Base-by-base conservation (phyloP, 2,888 invertebrate genomes). In the Sympetrum striolatum region DNA sequence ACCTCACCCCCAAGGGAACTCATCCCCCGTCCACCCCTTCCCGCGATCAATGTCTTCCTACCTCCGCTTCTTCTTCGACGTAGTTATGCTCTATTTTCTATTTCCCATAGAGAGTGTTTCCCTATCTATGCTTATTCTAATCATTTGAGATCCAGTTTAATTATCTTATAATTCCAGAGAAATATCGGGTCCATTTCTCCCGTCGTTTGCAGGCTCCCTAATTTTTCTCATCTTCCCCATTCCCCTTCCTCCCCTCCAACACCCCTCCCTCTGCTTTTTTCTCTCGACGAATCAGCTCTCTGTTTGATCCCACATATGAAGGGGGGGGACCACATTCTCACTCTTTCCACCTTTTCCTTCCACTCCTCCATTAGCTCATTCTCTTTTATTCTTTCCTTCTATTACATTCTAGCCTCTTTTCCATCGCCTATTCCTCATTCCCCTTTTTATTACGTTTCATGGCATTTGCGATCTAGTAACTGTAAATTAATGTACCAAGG, bases 221-320 rank as follows among this genome's bases (percentile, higher is more conserved):
- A 5, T 3, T 53, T 15, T 53, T 73, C 53, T 25, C 60, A 39
- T 18, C 39, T 31, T 35, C 18, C 37, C 82, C 48, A 3, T n/a
- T 60, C n/a, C 53, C 37, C 37, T 10, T 37, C 37, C 31, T 37
- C 37, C 35, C 80, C 39, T 39, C 35, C 39, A 18, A 31, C 80
- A 22, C 80, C 86, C 22, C 80, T n/a, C 80, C 86, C 22, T 60
- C 60, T 14, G 39, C 37, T 37, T 86, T 86, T 86, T 86, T 86
- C 60, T 37, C 31, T 37, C 86, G 86, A 86, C 86, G 86, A 86
- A 86, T 86, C 86, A 86, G 60, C 86, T 35, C 60, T 86, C 86
- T 18, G 18, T 35, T 22, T n/a, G 60, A 37, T 58, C 22, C 39
- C 86, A 86, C 86, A 86, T 86, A 37, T 6, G 64, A 60, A 64